Evolutionary conservation across 2,797 vertebrate genomes (phyloP), one percentile per base, ranked within the genome.

Genomic region (Chrysocyon brachyurus): DNA sequence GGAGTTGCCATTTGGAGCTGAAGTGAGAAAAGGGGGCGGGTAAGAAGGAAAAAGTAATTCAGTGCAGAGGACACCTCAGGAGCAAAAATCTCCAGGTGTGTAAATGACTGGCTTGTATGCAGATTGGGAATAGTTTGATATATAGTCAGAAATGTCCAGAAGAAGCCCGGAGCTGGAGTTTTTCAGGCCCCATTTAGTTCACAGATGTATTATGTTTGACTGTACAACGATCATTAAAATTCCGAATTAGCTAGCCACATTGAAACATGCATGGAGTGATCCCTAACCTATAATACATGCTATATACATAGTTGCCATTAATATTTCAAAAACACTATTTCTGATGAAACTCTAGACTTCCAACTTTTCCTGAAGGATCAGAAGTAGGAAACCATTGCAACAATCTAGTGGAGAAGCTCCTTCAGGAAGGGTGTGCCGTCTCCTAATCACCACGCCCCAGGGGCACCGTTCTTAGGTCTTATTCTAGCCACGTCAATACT

Each of bases 21-120:
- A 90, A 64, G 7, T 59, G 1, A 24, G 3, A 10, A 96, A 73
- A 31, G 22, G 2, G 3, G 11, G 5, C 63, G 5, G 14, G 5
- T 87, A 94, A 83, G 63, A 87, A 90, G 19, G n/a, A 46, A 77
- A 92, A 87, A 21, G 22, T 3, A 85, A 93, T 54, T 87, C 49
- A 78, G 14, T 16, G 10, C 14, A 90, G 52, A 84, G 21, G 33
- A 26, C 1, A 79, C 3, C 28, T 82, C 2, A 91, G 36, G 12
- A 91, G 19, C 15, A 72, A 85, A 87, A 70, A 3, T 10, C 66
- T 6, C 36, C 22, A 68, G 40, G 21, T 52, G 0, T 57, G 5
- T 31, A 46, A 33, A 2, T 93, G 40, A 59, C 12, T 83, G 8
- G 1, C 86, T 91, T 87, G 14, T 21, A 79, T 75, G 83, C 26